A percentile compares a stretch with the other conserved stretches of the same genome.
Conservation (phyloP, 2,888 invertebrate species). For the Ceriagrion tenellum region DNA sequence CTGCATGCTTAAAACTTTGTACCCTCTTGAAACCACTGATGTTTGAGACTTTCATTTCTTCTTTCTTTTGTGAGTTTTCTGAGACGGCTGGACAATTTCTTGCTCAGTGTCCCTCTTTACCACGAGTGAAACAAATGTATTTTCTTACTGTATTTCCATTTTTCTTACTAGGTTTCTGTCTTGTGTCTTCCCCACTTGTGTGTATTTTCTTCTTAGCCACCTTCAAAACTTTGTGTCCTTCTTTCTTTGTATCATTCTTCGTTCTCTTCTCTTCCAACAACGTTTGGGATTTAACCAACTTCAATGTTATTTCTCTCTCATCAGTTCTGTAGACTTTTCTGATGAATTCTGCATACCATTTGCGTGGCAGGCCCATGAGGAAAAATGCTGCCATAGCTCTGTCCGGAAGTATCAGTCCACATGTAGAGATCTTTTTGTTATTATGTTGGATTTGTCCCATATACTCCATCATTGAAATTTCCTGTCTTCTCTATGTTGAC, state of each 20-base stretch:
- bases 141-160: neutral
- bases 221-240: neutral
- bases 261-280: too few relatives aligned
- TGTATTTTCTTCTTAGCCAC: neutral
- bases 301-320: neutral
- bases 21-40: too few relatives aligned
- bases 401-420: neutral
- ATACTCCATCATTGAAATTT: neutral
- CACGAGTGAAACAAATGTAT: too few relatives aligned
- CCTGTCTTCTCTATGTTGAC: neutral
- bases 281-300: neutral
- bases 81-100: too few relatives aligned
- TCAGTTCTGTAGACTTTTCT: neutral
- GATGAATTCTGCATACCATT: neutral
- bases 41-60: too few relatives aligned
- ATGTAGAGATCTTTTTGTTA: neutral
- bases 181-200: neutral
- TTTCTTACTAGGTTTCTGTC: neutral
- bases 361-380: neutral
- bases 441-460: too few relatives aligned
- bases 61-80: too few relatives aligned
- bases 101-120: too few relatives aligned
- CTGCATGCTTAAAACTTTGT: too few relatives aligned
- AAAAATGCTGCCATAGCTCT: neutral
- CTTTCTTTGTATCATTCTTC: too few relatives aligned